Percentiles rank a stretch among this genome's conserved stretches.
These are phyloP conservation scores for Sisor rabdophorus DNA, from an alignment of 2,113 vertebrate species.

Conservation along the genomic window DNA sequence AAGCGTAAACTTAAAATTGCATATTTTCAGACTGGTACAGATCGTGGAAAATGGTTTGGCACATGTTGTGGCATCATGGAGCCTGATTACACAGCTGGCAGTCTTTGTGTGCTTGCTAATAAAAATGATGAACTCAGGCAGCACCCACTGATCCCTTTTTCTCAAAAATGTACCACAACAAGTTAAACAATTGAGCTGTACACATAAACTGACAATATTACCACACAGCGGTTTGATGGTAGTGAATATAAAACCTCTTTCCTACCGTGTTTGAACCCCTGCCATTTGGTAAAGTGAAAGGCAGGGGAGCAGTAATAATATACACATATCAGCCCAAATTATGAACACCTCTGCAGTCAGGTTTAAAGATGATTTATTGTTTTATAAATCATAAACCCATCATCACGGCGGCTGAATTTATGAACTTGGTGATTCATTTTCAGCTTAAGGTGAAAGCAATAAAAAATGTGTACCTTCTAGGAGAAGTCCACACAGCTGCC, in stretches of 20 bases:
- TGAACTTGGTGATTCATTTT: conserved; percentile 53
- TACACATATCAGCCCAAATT: neutral
- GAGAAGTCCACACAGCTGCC: conserved; percentile 25
- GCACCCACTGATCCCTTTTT: neutral
- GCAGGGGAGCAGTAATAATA: neutral
- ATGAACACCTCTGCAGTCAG: conserved; percentile 16
- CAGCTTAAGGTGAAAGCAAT: conserved; percentile 51
- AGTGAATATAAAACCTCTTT: neutral
- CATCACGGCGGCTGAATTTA: conserved; percentile 53
- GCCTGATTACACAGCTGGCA: conserved; percentile 50
- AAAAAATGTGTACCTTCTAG: conserved; percentile 40
- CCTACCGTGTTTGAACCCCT: neutral
- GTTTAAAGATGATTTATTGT: conserved; percentile 56
- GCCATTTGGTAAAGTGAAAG: neutral
- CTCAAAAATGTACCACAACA: neutral
- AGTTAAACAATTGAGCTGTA: neutral
- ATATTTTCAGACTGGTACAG: conserved; percentile 14
- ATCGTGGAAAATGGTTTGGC: conserved; percentile 40
- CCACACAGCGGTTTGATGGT: neutral
- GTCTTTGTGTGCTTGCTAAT: conserved; percentile 41
- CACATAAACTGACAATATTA: conserved; percentile 3
- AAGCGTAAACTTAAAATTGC: conserved; percentile 22
- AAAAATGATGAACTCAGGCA: conserved; percentile 18
- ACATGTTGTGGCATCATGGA: conserved; percentile 36
- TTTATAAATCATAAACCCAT: conserved; percentile 43